phyloP scores from a whole-genome alignment of 2,888 invertebrate genomes.

The Lasioglossum morio region DNA sequence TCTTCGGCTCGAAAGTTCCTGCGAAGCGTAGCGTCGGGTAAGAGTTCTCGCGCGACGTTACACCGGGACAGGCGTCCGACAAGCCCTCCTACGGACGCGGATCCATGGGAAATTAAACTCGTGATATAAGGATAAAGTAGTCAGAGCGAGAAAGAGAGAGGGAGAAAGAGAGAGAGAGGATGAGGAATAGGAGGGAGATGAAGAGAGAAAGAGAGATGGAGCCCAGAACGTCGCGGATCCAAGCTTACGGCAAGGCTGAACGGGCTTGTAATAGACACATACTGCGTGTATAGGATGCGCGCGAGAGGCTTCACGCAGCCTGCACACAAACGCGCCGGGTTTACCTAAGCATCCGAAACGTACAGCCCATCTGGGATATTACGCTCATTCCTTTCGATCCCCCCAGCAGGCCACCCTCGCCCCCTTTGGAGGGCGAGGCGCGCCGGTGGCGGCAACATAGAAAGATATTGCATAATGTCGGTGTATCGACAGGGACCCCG shows the following conservation, averaged over 20 bases:
- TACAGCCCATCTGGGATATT: slow-evolving; percentile 73
- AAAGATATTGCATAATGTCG: slow-evolving; percentile 76
- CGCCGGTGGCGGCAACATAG: slow-evolving; percentile 59
- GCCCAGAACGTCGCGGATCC: neutral
- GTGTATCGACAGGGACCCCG: slow-evolving; percentile 71
- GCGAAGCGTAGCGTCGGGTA: slow-evolving; percentile 1
- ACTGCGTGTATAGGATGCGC: slow-evolving; percentile 37
- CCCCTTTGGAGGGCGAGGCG: slow-evolving; percentile 22
- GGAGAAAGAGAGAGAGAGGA: too few species aligned
- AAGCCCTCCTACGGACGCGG: slow-evolving; percentile 27
- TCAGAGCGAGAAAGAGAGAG: slow-evolving; percentile 25
- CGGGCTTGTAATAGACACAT: slow-evolving; percentile 60
- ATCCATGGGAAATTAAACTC: slow-evolving; percentile 65
- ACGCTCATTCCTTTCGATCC: slow-evolving; percentile 66
- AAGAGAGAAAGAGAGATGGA: neutral
- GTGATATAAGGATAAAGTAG: slow-evolving; percentile 62
- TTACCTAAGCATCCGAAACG: slow-evolving; percentile 74
- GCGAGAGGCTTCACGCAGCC: slow-evolving; percentile 47
- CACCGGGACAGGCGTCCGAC: slow-evolving; percentile 16
- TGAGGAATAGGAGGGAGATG: neutral
- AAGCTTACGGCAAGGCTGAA: slow-evolving; percentile 43
- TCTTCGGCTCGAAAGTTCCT: slow-evolving; percentile 13
- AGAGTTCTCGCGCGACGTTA: slow-evolving; percentile 22
- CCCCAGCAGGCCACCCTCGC: slow-evolving; percentile 26
- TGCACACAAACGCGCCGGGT: slow-evolving; percentile 62